These are phyloP conservation scores for Dysmachus trigonus DNA, from an alignment of 2,888 invertebrate species.

Conservation along the genomic window DNA sequence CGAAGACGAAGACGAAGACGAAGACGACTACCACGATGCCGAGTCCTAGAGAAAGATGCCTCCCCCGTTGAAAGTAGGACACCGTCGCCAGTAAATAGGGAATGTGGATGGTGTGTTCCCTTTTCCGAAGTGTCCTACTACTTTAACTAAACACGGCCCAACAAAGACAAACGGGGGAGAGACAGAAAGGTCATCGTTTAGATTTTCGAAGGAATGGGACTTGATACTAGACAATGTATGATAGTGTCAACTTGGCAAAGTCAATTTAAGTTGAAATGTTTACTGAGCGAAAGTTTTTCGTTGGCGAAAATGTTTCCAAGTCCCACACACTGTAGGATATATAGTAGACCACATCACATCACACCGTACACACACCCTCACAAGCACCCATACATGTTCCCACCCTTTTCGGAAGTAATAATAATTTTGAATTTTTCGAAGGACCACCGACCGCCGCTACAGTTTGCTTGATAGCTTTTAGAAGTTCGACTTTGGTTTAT, in stretches of 20 bases:
- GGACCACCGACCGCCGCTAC: background rate
- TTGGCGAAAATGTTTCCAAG: background rate
- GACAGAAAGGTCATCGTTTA: background rate
- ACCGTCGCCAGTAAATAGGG: slow-evolving; percentile 7
- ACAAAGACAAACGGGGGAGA: background rate
- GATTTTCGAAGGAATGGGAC: background rate
- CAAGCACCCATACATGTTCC: too few species aligned
- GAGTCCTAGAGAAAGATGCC: background rate
- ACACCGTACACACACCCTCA: background rate
- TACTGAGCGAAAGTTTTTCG: background rate
- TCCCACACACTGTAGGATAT: too few species aligned
- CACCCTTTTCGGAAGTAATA: background rate
- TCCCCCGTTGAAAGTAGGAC: background rate
- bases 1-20: background rate
- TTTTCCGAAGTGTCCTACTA: background rate
- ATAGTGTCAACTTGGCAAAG: slow-evolving; percentile 12
- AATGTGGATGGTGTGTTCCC: background rate
- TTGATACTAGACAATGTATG: background rate
- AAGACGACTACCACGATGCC: background rate
- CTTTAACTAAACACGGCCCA: background rate
- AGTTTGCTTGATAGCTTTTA: background rate
- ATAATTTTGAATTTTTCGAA: background rate
- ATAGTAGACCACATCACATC: too few species aligned
- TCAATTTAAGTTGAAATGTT: slow-evolving; percentile 33
- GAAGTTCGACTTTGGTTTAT: background rate